A percentile compares a stretch with the other conserved stretches of the same genome.
Conservation (phyloP, 1,140 invertebrate species). For the Cryptotermes secundus region DNA sequence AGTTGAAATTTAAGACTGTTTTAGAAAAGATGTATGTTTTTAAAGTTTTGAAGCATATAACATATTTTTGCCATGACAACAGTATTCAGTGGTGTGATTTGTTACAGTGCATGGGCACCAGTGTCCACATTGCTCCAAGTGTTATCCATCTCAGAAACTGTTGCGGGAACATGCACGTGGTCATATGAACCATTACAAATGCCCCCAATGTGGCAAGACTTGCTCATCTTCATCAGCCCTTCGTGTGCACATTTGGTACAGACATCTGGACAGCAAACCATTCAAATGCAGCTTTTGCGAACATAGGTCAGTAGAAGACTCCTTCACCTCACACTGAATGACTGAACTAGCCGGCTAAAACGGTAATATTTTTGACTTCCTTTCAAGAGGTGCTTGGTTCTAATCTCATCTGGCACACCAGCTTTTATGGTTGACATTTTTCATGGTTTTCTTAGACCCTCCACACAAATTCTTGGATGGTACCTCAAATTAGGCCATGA, state of each 20-base stretch:
- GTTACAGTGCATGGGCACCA: conserved; percentile 60
- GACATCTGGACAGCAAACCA: conserved; percentile 71
- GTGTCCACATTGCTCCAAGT: conserved; percentile 80
- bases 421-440: too few relatives aligned
- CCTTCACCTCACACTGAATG: not conserved
- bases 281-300: conserved; percentile 76
- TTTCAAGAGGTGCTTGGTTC: too few relatives aligned
- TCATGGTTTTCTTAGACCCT: too few relatives aligned
- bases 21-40: too few relatives aligned
- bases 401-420: too few relatives aligned
- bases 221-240: conserved; percentile 75
- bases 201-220: conserved; percentile 87
- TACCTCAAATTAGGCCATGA: too few relatives aligned
- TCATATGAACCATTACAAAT: conserved; percentile 88
- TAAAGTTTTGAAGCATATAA: too few relatives aligned
- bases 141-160: conserved; percentile 74
- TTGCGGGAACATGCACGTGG: conserved; percentile 78
- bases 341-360: too few relatives aligned
- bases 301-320: conserved; percentile 56
- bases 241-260: conserved; percentile 77
- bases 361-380: too few relatives aligned
- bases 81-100: not conserved
- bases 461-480: too few relatives aligned
- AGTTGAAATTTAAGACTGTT: too few relatives aligned
- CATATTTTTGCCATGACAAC: too few relatives aligned